A percentile compares a stretch with the other conserved stretches of the same genome.
Conservation (phyloP, 2,113 vertebrate species). For the Cheirogaleus medius region DNA sequence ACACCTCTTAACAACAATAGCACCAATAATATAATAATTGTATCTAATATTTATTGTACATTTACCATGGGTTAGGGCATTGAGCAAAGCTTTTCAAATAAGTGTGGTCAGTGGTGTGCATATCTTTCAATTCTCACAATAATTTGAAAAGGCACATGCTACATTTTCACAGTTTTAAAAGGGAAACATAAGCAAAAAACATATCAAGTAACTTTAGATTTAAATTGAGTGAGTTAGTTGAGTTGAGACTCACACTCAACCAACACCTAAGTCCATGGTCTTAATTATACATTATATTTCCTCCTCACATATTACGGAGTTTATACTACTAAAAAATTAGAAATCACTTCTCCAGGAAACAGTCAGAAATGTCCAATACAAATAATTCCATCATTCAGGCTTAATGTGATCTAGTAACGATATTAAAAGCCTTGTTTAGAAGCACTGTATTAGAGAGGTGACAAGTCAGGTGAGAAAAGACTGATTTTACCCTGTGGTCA, state of each 20-base stretch:
- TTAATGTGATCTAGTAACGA: fast-evolving
- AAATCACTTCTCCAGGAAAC: not conserved
- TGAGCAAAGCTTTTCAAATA: not conserved
- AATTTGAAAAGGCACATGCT: not conserved
- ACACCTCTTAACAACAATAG: not conserved
- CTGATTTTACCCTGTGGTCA: not conserved
- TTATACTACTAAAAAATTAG: not conserved
- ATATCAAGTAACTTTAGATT: not conserved
- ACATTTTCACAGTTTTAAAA: not conserved
- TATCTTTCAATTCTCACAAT: not conserved
- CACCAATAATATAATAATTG: not conserved
- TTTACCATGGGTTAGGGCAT: not conserved
- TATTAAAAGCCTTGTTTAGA: not conserved
- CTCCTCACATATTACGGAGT: not conserved
- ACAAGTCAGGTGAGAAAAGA: not conserved
- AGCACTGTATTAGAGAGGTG: not conserved
- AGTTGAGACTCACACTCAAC: not conserved
- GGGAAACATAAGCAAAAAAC: not conserved
- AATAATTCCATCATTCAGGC: not conserved
- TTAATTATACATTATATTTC: not conserved
- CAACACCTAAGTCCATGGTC: not conserved
- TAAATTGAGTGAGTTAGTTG: not conserved
- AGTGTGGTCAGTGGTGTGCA: too few species aligned
- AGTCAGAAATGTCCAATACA: not conserved
- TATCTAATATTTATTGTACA: not conserved